Evolutionary conservation across 2,888 invertebrate genomes (phyloP).

Genomic region (Drosophila neonasuta): DNA sequence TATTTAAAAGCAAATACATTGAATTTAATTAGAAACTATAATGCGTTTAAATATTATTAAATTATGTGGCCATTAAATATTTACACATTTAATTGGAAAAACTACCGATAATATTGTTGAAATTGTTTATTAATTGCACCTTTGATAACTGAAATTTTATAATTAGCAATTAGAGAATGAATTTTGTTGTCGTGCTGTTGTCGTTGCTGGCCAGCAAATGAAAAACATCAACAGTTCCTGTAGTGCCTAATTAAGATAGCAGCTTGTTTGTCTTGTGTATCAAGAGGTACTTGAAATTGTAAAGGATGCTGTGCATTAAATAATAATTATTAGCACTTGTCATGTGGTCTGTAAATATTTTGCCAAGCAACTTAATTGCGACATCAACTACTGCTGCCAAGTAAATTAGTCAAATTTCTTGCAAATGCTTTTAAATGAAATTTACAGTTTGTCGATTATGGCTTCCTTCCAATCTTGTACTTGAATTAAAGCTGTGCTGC

Average conservation of each 20-base stretch:
- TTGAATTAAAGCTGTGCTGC: neutral
- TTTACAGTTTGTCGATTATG: neutral
- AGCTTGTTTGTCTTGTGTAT: neutral
- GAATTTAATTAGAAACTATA: neutral
- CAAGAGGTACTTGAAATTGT: neutral
- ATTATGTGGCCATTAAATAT: neutral
- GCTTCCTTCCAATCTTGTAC: neutral
- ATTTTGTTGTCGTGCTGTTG: neutral
- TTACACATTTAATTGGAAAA: neutral
- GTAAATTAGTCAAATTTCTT: neutral
- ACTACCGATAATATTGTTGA: neutral
- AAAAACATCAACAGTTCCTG: conserved; percentile 14
- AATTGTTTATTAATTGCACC: neutral
- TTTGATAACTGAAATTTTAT: neutral
- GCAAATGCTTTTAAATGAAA: neutral
- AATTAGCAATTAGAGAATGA: conserved; percentile 5
- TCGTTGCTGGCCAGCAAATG: conserved; percentile 6
- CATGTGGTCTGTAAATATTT: conserved; percentile 3
- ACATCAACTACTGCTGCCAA: neutral
- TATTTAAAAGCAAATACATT: neutral
- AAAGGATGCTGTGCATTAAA: conserved; percentile 28
- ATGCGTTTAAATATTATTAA: neutral
- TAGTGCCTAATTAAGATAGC: conserved; percentile 27
- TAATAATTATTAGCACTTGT: conserved; percentile 31
- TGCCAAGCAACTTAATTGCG: conserved; percentile 6